phyloP scores from a whole-genome alignment of 2,113 vertebrate genomes.

The Etheostoma cragini region DNA sequence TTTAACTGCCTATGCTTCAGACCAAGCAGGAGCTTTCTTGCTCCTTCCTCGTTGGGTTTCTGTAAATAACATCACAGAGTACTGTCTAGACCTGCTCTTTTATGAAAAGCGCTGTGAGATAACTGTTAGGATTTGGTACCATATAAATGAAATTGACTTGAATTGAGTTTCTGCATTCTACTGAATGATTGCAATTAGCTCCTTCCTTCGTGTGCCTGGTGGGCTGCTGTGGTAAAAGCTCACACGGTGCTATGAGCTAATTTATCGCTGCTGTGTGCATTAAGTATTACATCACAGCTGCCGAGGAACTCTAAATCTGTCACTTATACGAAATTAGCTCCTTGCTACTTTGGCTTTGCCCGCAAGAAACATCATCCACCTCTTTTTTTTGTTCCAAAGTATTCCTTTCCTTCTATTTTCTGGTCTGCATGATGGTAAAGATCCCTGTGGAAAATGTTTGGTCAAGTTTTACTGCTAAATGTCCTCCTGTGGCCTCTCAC shows the following conservation, averaged over 20 bases:
- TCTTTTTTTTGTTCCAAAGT: neutral
- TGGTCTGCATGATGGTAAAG: neutral
- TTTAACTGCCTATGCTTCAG: too few relatives aligned
- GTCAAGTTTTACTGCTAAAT: neutral
- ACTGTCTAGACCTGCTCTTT: too few relatives aligned
- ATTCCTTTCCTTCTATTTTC: conserved; percentile 11
- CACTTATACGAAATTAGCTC: conserved; percentile 42
- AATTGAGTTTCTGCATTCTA: neutral
- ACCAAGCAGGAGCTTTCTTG: neutral
- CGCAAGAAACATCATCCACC: conserved; percentile 6
- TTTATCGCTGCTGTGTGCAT: conserved; percentile 66
- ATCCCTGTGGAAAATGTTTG: conserved; percentile 12
- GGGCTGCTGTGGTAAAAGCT: conserved; percentile 25
- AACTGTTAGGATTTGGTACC: too few relatives aligned
- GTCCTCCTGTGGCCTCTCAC: neutral
- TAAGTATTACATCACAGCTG: conserved; percentile 71
- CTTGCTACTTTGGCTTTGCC: conserved; percentile 29
- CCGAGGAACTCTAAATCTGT: conserved; percentile 70
- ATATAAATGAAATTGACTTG: too few relatives aligned
- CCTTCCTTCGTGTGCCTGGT: conserved; percentile 23
- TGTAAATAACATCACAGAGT: too few relatives aligned
- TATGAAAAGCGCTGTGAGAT: too few relatives aligned
- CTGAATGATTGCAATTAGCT: conserved; percentile 41
- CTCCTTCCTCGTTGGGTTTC: neutral
- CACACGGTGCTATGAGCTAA: conserved; percentile 46